Percentiles rank a stretch among this genome's conserved stretches.
These are phyloP conservation scores for Stratiomys singularior DNA, from an alignment of 2,888 invertebrate genomes.

Conservation along the genomic window DNA sequence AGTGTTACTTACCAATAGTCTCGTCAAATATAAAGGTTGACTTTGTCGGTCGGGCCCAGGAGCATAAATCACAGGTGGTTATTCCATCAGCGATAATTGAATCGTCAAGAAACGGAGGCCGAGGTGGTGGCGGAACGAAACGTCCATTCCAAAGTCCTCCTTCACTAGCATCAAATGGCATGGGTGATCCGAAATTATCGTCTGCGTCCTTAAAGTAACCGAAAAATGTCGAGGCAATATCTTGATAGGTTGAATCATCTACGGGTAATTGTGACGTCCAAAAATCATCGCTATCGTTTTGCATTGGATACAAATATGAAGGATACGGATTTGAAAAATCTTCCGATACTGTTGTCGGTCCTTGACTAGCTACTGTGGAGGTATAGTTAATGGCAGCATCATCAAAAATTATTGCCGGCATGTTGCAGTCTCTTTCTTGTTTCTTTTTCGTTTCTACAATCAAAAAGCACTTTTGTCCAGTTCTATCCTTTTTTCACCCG, in stretches of 20 bases:
- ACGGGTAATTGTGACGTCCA: not conserved
- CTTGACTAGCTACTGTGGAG: constrained; percentile 21
- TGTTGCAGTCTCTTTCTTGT: constrained; percentile 14
- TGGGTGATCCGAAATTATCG: constrained; percentile 65
- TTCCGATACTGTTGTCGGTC: constrained; percentile 12
- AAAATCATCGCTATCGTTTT: not conserved
- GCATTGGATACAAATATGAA: not conserved
- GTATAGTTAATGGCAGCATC: constrained; percentile 48
- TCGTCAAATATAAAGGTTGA: constrained; percentile 70
- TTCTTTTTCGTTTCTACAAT: not conserved
- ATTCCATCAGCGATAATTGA: constrained; percentile 73
- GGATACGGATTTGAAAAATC: constrained; percentile 45
- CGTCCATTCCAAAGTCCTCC: constrained; percentile 66
- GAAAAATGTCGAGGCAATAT: constrained; percentile 1
- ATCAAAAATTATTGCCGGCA: constrained; percentile 48
- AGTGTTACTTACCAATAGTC: constrained; percentile 69
- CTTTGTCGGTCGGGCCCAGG: constrained; percentile 71
- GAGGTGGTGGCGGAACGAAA: constrained; percentile 76
- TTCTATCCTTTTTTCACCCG: no score
- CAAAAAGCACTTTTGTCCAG: no score
- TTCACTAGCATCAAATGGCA: constrained; percentile 66
- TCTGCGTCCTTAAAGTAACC: constrained; percentile 57
- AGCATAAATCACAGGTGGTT: constrained; percentile 78
- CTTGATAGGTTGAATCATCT: constrained; percentile 2
- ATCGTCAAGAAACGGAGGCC: constrained; percentile 74